Evolutionary conservation across 2,113 vertebrate species (phyloP).

Genomic region (Axis porcinus): DNA sequence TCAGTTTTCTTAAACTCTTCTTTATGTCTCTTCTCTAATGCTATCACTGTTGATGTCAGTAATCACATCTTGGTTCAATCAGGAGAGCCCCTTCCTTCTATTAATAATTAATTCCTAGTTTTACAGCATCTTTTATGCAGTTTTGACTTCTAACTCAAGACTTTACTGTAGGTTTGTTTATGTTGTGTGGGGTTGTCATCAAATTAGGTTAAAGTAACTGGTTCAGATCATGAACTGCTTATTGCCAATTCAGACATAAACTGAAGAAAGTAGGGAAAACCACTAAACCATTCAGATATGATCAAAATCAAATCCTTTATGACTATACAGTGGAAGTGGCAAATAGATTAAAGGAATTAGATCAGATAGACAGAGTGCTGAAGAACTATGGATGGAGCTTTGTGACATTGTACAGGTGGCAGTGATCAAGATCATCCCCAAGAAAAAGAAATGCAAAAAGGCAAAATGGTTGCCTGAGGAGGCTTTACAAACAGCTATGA

Average conservation of each 20-base stretch:
- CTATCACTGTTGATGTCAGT: neutral
- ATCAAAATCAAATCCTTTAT: neutral
- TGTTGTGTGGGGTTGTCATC: neutral
- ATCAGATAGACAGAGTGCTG: neutral
- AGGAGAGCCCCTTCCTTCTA: neutral
- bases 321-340: neutral
- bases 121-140: neutral
- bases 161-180: neutral
- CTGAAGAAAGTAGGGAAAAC: neutral
- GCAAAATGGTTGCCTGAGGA: neutral
- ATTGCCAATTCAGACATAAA: neutral
- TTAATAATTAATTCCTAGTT: neutral
- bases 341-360: neutral
- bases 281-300: neutral
- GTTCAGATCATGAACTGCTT: neutral
- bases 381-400: neutral
- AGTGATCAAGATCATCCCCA: neutral
- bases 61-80: neutral
- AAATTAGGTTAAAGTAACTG: neutral
- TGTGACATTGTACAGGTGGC: neutral
- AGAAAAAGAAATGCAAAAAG: neutral
- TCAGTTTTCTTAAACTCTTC: neutral
- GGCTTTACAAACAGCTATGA: neutral
- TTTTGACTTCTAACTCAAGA: neutral
- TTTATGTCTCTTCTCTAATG: neutral